Evolutionary conservation across 2,888 invertebrate genomes (phyloP).

Genomic region (Melanchra persicariae): DNA sequence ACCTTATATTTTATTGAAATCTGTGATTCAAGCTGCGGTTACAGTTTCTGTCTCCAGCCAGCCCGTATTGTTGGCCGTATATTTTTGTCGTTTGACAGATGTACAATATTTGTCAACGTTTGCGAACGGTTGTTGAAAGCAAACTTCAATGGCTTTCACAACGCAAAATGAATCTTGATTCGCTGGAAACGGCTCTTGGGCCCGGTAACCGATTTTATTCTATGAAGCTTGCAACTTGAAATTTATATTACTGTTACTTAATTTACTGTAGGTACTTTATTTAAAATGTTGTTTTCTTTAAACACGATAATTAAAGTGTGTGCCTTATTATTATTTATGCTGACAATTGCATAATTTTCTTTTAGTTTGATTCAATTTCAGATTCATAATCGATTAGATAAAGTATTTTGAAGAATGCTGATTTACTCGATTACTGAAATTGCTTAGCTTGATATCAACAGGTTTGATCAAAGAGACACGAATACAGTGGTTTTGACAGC

Average conservation of each 20-base stretch:
- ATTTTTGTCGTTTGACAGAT: conserved; percentile 83
- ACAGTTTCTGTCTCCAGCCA: conserved; percentile 55
- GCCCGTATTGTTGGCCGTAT: conserved; percentile 58
- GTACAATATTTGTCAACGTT: conserved; percentile 83
- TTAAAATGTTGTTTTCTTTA: conserved; percentile 9
- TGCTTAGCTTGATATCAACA: conserved; percentile 27
- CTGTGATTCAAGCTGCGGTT: conserved; percentile 44
- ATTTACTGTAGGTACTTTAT: neutral
- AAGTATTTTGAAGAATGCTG: conserved; percentile 20
- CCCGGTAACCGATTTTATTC: conserved; percentile 15
- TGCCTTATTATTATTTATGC: neutral
- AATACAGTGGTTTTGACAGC: conserved; percentile 51
- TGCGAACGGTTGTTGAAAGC: conserved; percentile 76
- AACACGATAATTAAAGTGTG: conserved; percentile 7
- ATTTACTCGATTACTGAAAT: conserved; percentile 1
- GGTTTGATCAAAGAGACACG: conserved; percentile 59
- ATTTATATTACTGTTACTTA: neutral
- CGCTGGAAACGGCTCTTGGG: conserved; percentile 62
- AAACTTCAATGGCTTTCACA: conserved; percentile 79
- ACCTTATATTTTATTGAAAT: conserved; percentile 61
- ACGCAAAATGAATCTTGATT: conserved; percentile 81
- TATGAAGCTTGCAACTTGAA: conserved; percentile 4
- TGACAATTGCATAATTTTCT: neutral
- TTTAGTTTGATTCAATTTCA: neutral
- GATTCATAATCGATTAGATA: neutral